A percentile compares a stretch with the other conserved stretches of the same genome.
Evolutionary conservation across 1,140 invertebrate genomes (phyloP).

Genomic region (Halesus radiatus): DNA sequence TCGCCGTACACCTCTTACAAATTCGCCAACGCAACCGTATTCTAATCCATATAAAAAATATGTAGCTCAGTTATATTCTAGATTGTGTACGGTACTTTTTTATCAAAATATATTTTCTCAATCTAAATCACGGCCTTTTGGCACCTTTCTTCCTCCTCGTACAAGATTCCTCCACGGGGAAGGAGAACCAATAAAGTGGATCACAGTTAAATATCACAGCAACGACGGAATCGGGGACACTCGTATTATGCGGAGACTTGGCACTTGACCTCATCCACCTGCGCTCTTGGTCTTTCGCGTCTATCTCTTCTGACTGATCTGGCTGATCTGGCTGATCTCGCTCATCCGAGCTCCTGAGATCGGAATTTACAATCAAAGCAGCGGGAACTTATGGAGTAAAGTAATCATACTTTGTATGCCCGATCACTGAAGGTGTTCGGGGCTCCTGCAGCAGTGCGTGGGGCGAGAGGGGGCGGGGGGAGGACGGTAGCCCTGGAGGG

Average conservation of each 20-base stretch:
- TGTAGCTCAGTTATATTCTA: constrained; percentile 6
- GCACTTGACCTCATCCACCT: background rate
- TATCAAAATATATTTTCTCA: constrained; percentile 33
- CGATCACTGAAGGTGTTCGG: background rate
- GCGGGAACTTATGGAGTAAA: no score
- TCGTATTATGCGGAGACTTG: background rate
- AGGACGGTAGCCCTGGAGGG: constrained; percentile 11
- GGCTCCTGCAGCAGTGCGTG: constrained; percentile 22
- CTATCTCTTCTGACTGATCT: no score
- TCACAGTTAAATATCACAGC: constrained; percentile 49
- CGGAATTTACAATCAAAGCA: no score
- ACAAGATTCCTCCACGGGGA: background rate
- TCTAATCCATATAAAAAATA: constrained; percentile 39
- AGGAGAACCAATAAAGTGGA: constrained; percentile 19
- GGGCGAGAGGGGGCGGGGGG: constrained; percentile 17
- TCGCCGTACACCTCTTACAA: background rate
- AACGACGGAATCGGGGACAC: constrained; percentile 17
- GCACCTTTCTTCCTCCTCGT: constrained; percentile 2
- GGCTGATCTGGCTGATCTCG: no score
- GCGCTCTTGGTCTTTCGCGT: background rate
- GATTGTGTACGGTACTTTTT: constrained; percentile 6
- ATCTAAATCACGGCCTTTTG: background rate
- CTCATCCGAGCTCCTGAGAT: no score
- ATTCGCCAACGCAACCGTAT: background rate
- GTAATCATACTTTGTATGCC: no score